phyloP scores from a whole-genome alignment of 2,797 vertebrate species.

The Agapornis canus region DNA sequence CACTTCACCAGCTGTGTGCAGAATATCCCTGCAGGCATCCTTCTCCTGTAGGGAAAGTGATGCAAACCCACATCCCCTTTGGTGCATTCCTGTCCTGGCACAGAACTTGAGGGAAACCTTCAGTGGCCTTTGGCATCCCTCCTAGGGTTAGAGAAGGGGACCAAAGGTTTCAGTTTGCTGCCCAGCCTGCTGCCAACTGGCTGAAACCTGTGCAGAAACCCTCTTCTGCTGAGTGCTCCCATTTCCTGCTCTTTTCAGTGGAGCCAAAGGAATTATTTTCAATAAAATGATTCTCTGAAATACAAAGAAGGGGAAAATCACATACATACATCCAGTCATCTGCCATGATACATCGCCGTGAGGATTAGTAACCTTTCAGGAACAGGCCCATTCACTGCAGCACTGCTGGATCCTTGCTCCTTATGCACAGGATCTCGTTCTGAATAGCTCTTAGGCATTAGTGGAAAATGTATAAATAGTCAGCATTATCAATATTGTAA shows the following conservation, averaged over 20 bases:
- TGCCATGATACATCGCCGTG: background rate
- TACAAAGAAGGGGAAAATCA: background rate
- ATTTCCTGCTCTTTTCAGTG: background rate
- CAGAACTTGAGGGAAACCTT: background rate
- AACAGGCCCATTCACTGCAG: background rate
- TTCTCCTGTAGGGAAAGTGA: background rate
- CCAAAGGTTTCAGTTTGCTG: background rate
- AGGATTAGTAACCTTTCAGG: background rate
- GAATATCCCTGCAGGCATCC: background rate
- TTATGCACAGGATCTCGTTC: background rate
- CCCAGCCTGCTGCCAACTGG: background rate
- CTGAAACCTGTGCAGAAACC: background rate
- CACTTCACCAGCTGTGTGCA: rapidly evolving
- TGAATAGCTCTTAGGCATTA: background rate
- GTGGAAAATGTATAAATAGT: background rate
- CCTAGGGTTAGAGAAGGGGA: background rate
- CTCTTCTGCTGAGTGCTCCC: background rate
- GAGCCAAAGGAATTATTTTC: background rate
- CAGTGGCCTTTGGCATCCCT: background rate
- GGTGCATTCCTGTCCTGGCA: background rate
- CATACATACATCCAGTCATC: background rate
- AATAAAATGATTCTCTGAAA: background rate
- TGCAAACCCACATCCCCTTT: background rate
- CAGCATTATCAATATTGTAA: background rate
- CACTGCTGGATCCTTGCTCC: background rate